phyloP scores from a whole-genome alignment of 2,113 vertebrate species.

The Carassius auratus region DNA sequence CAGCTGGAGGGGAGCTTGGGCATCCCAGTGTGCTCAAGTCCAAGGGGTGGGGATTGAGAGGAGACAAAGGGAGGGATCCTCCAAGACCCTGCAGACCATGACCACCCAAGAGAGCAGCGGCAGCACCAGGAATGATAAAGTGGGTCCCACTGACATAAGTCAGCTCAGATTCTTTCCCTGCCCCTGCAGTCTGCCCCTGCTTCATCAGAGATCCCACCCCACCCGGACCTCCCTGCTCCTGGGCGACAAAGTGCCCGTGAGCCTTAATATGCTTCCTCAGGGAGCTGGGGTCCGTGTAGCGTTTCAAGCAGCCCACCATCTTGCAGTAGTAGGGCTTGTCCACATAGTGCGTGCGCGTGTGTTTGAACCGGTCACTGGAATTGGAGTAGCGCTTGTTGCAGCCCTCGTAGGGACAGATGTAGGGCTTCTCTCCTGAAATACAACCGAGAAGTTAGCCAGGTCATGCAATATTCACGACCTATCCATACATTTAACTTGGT shows the following conservation, averaged over 20 bases:
- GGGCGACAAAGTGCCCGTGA: conserved; percentile 92
- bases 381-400: conserved; percentile 99
- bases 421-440: conserved; percentile 91
- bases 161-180: conserved; percentile 79
- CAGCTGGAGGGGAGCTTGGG: conserved; percentile 73
- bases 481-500: neutral
- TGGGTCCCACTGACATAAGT: conserved; percentile 86
- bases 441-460: neutral
- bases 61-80: conserved; percentile 77
- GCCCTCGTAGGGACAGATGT: conserved; percentile 95
- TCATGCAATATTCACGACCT: neutral
- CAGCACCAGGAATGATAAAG: conserved; percentile 84
- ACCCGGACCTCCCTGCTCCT: conserved; percentile 79
- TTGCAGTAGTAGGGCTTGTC: conserved; percentile 99
- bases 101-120: conserved; percentile 85
- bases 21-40: conserved; percentile 90
- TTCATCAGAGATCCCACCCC: conserved; percentile 82
- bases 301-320: conserved; percentile 97
- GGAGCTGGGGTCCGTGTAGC: conserved; percentile 98
- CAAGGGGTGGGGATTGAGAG: conserved; percentile 81
- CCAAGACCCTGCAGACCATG: conserved; percentile 80
- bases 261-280: conserved; percentile 99
- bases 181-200: conserved; percentile 72
- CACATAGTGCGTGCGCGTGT: conserved; percentile 98
- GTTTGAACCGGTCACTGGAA: conserved; percentile 99